Conservation (phyloP, 2,797 vertebrate species). For the Pseudomugil tenellus region DNA sequence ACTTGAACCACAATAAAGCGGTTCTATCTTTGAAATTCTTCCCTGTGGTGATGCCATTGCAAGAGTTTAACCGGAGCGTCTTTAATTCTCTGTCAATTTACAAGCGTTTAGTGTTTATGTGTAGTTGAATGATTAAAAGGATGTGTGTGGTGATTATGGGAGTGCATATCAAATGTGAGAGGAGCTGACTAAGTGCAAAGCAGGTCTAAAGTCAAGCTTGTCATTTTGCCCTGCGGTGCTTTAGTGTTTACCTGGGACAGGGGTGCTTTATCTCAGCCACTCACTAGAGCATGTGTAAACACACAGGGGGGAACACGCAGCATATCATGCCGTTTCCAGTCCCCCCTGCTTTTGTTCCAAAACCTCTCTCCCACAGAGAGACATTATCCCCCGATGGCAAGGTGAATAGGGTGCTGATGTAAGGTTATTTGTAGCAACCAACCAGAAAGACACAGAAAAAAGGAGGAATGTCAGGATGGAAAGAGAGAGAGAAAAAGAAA, state of each 20-base stretch:
- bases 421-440: constrained; percentile 74
- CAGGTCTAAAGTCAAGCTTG: constrained; percentile 75
- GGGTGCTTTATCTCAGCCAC: constrained; percentile 78
- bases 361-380: constrained; percentile 69
- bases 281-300: constrained; percentile 66
- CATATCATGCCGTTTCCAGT: constrained; percentile 56
- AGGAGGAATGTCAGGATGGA: constrained; percentile 11
- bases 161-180: constrained; percentile 37
- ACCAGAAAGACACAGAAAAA: constrained; percentile 33
- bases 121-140: constrained; percentile 5
- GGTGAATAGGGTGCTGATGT: constrained; percentile 83
- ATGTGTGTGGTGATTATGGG: constrained; percentile 8
- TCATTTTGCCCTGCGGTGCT: constrained; percentile 65
- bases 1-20: constrained; percentile 18
- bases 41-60: neutral
- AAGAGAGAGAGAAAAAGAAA: constrained; percentile 21
- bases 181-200: constrained; percentile 63
- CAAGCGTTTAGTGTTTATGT: neutral
- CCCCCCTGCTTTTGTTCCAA: constrained; percentile 63
- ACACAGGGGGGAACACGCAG: constrained; percentile 39
- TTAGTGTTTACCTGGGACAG: constrained; percentile 79
- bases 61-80: neutral
- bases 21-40: neutral
- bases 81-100: neutral
- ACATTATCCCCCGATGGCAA: constrained; percentile 83